A percentile compares a stretch with the other conserved stretches of the same genome.
phyloP scores from a whole-genome alignment of 2,113 vertebrate genomes.

The Micronycteris hirsuta region DNA sequence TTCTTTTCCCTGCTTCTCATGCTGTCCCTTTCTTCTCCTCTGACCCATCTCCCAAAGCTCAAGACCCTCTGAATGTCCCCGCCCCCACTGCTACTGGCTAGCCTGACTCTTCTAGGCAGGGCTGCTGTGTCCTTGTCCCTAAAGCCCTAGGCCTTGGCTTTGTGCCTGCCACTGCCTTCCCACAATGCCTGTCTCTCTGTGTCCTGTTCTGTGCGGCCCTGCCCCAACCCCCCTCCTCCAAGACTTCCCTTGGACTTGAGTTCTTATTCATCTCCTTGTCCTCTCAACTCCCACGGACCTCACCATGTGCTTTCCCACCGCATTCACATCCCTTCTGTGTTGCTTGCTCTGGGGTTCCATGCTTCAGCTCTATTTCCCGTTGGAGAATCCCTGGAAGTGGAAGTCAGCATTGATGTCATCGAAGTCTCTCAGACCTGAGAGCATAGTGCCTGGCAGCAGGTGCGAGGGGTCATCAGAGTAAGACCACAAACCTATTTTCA shows the following conservation, averaged over 20 bases:
- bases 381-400: neutral
- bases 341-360: neutral
- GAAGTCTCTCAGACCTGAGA: neutral
- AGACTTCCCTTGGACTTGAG: neutral
- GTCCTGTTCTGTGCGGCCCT: neutral
- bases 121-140: neutral
- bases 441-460: neutral
- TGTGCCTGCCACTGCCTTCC: neutral
- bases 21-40: neutral
- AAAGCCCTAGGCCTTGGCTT: no score
- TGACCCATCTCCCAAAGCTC: neutral
- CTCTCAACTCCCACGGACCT: neutral
- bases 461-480: neutral
- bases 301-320: neutral
- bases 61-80: neutral
- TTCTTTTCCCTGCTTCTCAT: neutral
- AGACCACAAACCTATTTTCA: neutral
- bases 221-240: neutral
- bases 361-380: neutral
- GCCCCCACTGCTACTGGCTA: neutral
- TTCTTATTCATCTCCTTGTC: neutral
- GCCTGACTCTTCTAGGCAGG: no score
- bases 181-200: accelerated
- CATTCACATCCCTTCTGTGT: neutral
- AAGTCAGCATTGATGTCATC: neutral